Evolutionary conservation across 2,113 vertebrate species (phyloP).

Genomic region (Platysteira castanea): DNA sequence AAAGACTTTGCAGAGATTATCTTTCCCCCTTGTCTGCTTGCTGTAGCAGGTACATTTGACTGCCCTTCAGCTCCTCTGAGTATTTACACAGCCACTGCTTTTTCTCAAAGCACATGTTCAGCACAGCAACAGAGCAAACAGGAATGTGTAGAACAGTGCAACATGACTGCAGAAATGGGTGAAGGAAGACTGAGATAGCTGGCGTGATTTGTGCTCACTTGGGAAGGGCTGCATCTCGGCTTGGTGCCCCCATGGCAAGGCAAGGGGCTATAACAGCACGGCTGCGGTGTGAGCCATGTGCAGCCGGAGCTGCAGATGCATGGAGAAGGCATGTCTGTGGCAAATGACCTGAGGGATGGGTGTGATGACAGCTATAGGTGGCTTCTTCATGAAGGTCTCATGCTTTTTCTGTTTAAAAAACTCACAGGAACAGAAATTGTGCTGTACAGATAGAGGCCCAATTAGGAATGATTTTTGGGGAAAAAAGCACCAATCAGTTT

Average conservation of each 20-base stretch:
- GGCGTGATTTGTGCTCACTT: neutral
- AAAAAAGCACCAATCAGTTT: neutral
- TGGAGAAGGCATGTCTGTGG: accelerated
- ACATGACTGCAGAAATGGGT: neutral
- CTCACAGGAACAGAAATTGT: neutral
- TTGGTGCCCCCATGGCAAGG: neutral
- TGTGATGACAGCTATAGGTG: neutral
- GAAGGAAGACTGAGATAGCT: neutral
- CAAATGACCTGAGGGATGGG: neutral
- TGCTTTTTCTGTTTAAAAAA: neutral
- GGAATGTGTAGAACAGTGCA: neutral
- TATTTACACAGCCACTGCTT: neutral
- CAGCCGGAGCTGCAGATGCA: accelerated
- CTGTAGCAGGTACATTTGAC: neutral
- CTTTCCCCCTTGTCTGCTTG: neutral
- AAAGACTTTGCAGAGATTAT: neutral
- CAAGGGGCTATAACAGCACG: accelerated
- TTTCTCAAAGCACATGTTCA: neutral
- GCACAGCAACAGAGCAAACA: neutral
- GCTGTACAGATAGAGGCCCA: neutral
- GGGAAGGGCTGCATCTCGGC: neutral
- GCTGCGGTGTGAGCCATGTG: accelerated
- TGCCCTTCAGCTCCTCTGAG: neutral
- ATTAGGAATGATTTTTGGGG: neutral
- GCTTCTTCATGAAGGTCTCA: neutral